Percentiles rank a stretch among this genome's conserved stretches.
Conservation (phyloP, 2,797 vertebrate species). For the Myotis pilosus region DNA sequence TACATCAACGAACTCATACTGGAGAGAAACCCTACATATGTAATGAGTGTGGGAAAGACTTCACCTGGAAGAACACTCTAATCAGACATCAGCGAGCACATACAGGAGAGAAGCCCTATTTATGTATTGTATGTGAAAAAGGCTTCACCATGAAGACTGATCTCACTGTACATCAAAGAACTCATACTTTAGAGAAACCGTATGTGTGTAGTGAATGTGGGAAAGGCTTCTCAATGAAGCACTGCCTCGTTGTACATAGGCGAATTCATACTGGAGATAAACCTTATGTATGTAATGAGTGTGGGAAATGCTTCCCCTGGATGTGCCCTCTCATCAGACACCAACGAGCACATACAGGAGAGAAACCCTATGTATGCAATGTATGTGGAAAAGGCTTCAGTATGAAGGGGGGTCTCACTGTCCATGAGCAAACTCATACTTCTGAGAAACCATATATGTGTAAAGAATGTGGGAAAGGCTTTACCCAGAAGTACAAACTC, state of each 20-base stretch:
- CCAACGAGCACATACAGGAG: constrained; percentile 38
- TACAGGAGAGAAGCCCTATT: background rate
- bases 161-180: background rate
- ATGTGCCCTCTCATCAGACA: background rate
- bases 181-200: background rate
- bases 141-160: background rate
- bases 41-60: background rate
- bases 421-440: constrained; percentile 36
- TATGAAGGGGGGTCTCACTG: background rate
- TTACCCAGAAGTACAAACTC: constrained; percentile 47
- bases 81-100: background rate
- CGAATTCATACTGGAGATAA: constrained; percentile 23
- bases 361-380: constrained; percentile 20
- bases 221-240: constrained; percentile 57
- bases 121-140: background rate
- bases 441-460: constrained; percentile 39
- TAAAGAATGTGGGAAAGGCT: constrained; percentile 50
- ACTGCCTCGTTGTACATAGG: constrained; percentile 38
- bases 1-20: constrained; percentile 49
- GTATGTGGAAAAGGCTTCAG: constrained; percentile 44
- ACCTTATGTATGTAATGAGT: background rate
- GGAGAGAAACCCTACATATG: constrained; percentile 60
- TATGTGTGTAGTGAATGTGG: constrained; percentile 53
- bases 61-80: background rate
- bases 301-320: background rate